Base-by-base conservation (phyloP, 2,113 vertebrate genomes). In the Equus przewalskii region DNA sequence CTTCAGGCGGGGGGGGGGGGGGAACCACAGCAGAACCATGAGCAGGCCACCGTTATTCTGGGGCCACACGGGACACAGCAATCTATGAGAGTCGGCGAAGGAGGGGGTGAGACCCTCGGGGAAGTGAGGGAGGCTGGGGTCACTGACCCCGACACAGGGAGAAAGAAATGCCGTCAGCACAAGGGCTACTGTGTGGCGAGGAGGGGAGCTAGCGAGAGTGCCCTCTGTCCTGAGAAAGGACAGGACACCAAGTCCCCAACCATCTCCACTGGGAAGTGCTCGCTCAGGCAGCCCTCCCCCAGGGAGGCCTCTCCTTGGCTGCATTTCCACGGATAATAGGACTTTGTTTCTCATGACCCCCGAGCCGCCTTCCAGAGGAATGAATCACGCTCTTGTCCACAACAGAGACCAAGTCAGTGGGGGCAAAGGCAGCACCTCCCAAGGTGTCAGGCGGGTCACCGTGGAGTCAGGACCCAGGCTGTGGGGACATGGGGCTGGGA, bases 341-440 rank as follows among this genome's bases (percentile, higher is more conserved):
- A 96, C 89, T 85, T 89, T 80, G 41, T 67, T 82, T 94, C 82
- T 80, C 28, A 19, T 51, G 86, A 89, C 87, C 84, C 65, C 44
- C 0, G 4, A 72, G 70, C 60, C 1, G 2, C 70, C 79, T 62
- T 86, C 64, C 73, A 81, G 84, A 58, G 73, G 78, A 78, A 89
- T 80, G 76, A 96, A 79, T 96, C 95, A 21, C 0, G 3, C 51
- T 82, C 84, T 93, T 56, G 76, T 91, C 81, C 46, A 89, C 54
- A 64, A 49, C 13, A 70, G 44, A 90, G 56, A 76, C 49, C 76
- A 46, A 30, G 67, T 14, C n/a, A 28, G 33, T 0, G 18, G 79
- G 11, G 11, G 56, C 15, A 0, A 7, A 11, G 26, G 78, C 24
- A 36, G 88, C 49, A 1, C 15, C 85, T 7, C 75, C 67, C n/a